Base-by-base conservation (phyloP, 2,113 vertebrate species). In the Oxyruncus cristatus region DNA sequence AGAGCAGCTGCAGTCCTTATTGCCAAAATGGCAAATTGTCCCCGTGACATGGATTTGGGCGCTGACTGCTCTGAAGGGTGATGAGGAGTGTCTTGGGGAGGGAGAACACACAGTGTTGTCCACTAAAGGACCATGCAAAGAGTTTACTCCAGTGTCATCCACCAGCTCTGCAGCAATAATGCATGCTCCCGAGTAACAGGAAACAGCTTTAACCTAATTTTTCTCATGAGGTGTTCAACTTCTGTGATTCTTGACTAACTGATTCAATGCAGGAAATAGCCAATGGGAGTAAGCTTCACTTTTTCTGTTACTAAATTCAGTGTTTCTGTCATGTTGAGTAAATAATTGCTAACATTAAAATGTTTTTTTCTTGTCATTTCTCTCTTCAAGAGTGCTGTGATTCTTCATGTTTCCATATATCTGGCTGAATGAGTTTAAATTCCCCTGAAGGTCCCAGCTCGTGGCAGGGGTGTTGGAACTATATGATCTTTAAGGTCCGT, bases 1-100 rank as follows among this genome's bases (percentile, higher is more conserved):
- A 71, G n/a, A n/a, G 19, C 27, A 91, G 79, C 68, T 88, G 59
- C 68, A 77, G 76, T 70, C 52, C 14, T 80, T 27, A 7, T 71
- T 93, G 94, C 85, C 95, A 94, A 95, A 95, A 86, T 35, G 53
- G 79, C 82, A 79, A 62, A 78, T 63, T 55, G 58, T 91, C 77
- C 78, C 82, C 46, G 73, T 0, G 20, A 67, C 68, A 59, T 14
- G 73, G 44, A 27, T 89, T 91, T 89, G 55, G 63, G 91, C 2
- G 32, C 73, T 14, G 37, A 41, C 72, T 91, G 47, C 50, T 95
- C 59, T 2, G 1, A 73, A 58, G 67, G 71, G 39, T 88, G 41
- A 14, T 76, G 65, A 70, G 47, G 81, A 61, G 23, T 42, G 24
- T 78, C 33, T 59, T 35, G 4, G 14, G 35, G 55, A 62, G 21